A percentile compares a stretch with the other conserved stretches of the same genome.
These are phyloP conservation scores for Sebastiscus albofasciatus DNA, from an alignment of 2,797 vertebrate genomes.

Conservation along the genomic window DNA sequence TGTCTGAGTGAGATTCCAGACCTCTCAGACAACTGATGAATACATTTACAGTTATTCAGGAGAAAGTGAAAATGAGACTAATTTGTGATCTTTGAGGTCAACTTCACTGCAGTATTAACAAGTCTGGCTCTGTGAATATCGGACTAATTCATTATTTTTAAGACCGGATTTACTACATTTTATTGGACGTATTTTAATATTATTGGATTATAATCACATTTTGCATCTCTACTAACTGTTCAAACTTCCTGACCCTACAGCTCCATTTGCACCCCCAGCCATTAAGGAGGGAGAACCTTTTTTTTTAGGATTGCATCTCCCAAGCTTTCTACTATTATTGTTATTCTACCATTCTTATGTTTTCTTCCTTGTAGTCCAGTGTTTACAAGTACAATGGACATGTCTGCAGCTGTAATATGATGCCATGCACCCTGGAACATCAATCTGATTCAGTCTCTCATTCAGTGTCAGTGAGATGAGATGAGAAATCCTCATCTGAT, in stretches of 20 bases:
- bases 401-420: neutral
- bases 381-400: too few relatives aligned
- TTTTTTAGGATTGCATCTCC: too few relatives aligned
- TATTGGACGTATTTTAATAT: neutral
- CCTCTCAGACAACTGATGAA: neutral
- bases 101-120: neutral
- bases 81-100: neutral
- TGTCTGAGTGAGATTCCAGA: neutral
- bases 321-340: neutral
- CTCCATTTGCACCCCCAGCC: neutral
- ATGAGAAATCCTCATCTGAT: too few relatives aligned
- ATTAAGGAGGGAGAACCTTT: neutral
- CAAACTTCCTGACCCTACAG: neutral
- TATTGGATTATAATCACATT: neutral
- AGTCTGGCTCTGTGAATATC: neutral
- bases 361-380: neutral
- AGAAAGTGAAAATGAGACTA: neutral
- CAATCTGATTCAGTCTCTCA: neutral
- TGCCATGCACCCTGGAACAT: neutral
- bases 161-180: neutral
- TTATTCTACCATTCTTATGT: neutral
- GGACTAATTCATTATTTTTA: neutral
- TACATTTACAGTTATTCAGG: neutral
- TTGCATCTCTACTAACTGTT: neutral
- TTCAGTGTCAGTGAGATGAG: neutral